Evolutionary conservation across 2,797 vertebrate species (phyloP).

Genomic region (Smutsia temminckii): DNA sequence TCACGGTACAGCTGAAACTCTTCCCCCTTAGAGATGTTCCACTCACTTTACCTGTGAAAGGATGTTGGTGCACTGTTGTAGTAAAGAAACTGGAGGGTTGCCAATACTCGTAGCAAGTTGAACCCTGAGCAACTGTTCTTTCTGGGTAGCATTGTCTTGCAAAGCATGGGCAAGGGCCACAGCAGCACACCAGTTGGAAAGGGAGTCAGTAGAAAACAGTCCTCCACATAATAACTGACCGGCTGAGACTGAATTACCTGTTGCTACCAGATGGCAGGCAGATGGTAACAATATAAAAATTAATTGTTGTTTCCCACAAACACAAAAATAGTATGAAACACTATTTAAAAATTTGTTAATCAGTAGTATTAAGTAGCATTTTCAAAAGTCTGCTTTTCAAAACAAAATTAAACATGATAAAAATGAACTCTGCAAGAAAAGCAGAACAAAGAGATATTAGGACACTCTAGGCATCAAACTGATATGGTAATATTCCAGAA

Average conservation of each 20-base stretch:
- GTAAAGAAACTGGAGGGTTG: slow-evolving; percentile 96
- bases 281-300: not conserved
- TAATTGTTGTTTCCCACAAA: not conserved
- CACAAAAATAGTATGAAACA: not conserved
- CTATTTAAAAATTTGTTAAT: not conserved
- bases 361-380: slow-evolving; percentile 21
- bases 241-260: slow-evolving; percentile 95
- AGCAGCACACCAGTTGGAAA: slow-evolving; percentile 98
- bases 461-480: not conserved
- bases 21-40: too few relatives aligned
- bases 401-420: slow-evolving; percentile 21
- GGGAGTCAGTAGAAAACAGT: slow-evolving; percentile 95
- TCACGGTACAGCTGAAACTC: not conserved
- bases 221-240: slow-evolving; percentile 97
- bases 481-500: not conserved
- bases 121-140: slow-evolving; percentile 96
- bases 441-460: not conserved
- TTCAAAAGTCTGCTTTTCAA: slow-evolving; percentile 39
- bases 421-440: not conserved
- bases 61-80: slow-evolving; percentile 99
- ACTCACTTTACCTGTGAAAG: slow-evolving; percentile 93
- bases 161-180: slow-evolving; percentile 96
- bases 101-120: slow-evolving; percentile 98
- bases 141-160: slow-evolving; percentile 96
- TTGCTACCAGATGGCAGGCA: slow-evolving; percentile 76